Evolutionary conservation across 2,113 vertebrate genomes (phyloP).

Genomic region (Tyrannus savana): DNA sequence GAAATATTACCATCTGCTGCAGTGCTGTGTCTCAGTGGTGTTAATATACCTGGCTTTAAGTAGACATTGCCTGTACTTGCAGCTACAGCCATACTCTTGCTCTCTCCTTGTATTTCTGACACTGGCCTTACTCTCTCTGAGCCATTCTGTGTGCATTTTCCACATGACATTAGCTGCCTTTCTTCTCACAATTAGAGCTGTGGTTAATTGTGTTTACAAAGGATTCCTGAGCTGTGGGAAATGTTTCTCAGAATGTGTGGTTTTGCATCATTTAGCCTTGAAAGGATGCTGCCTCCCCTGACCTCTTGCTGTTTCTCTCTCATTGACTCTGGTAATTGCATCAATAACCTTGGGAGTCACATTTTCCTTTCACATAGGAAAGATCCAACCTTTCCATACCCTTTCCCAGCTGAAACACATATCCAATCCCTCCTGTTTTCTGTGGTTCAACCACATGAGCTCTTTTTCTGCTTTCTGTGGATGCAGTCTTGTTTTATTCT

Average conservation of each 20-base stretch:
- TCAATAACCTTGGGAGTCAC: conserved; percentile 2
- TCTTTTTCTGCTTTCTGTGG: background rate
- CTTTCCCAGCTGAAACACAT: background rate
- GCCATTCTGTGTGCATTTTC: background rate
- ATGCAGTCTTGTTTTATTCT: background rate
- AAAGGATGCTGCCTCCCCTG: conserved; percentile 36
- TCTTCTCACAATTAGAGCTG: background rate
- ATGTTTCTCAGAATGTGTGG: background rate
- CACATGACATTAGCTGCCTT: background rate
- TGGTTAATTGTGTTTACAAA: conserved; percentile 4
- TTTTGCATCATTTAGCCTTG: conserved; percentile 45
- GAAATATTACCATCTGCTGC: background rate
- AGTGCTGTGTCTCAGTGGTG: background rate
- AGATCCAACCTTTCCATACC: conserved; percentile 5
- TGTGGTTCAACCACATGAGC: background rate
- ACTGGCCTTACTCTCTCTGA: background rate
- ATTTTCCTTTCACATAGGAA: conserved; percentile 34
- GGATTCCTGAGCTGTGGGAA: conserved; percentile 39
- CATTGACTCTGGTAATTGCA: background rate
- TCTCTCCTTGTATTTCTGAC: background rate
- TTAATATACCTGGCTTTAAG: background rate
- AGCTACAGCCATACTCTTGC: background rate
- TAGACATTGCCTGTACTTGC: background rate
- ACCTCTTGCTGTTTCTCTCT: conserved; percentile 5
- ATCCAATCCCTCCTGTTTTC: background rate